Base-by-base conservation (phyloP, 1,140 invertebrate species). In the Drosophila sulfurigaster region DNA sequence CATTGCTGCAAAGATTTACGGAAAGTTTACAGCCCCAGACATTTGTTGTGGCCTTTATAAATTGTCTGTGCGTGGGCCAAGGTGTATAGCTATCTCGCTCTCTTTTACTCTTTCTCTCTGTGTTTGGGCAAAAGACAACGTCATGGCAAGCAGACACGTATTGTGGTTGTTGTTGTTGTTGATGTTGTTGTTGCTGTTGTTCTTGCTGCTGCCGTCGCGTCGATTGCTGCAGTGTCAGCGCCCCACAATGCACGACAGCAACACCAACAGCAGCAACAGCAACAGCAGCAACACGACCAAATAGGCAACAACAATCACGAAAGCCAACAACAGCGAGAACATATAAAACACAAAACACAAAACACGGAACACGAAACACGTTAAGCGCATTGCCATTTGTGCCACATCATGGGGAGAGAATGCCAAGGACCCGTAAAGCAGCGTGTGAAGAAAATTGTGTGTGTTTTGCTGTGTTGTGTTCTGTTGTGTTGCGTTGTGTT, bases 41-140 rank as follows among this genome's bases (percentile, higher is more conserved):
- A 87, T 88, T 83, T 87, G 83, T 88, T 87, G 83, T 83, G 83
- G 85, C 83, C 82, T 87, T 25, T 87, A 87, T 87, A 87, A 87
- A 87, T 87, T 88, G 83, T 87, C 80, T 75, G 80, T 80, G 77
- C 83, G 83, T 87, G 80, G 82, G 83, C 83, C 82, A 87, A 87
- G 72, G 83, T 82, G 69, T 79, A 38, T 38, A 32, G 7, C 30
- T 54, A 28, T 38, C 52, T 66, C 35, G 51, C 64, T 49, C 66
- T 51, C 49, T 57, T 11, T 20, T 15, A n/a, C 11, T n/a, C 38
- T 38, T 6, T 20, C 15, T 38, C 16, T 45, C 38, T 52, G n/a
- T 25, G 13, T 58, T n/a, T 20, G 10, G 62, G 16, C 45, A 52
- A 63, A 54, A 75, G 65, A 69, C 66, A 75, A 49, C 32, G 43